These are phyloP conservation scores for Otolemur crassicaudatus DNA, from an alignment of 2,797 vertebrate species.

Conservation along the genomic window DNA sequence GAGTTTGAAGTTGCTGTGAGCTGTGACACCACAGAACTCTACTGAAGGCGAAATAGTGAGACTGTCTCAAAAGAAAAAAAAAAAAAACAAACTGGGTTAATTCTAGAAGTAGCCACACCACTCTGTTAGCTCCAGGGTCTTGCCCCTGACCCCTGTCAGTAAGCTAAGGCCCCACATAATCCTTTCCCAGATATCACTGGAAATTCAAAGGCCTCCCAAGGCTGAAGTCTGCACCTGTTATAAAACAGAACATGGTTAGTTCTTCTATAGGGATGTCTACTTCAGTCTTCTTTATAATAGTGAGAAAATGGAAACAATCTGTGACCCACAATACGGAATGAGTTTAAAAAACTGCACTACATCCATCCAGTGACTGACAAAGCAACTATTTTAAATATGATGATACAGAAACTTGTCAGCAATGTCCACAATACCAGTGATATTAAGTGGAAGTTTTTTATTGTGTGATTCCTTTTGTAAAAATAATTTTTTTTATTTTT, in stretches of 20 bases:
- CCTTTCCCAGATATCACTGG: background rate
- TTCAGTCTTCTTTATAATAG: background rate
- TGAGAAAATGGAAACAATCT: background rate
- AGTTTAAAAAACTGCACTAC: background rate
- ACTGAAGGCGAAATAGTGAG: too few species aligned
- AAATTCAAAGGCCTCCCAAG: background rate
- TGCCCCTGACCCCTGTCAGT: background rate
- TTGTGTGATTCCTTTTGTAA: background rate
- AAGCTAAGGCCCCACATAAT: background rate
- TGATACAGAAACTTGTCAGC: background rate
- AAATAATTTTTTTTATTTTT: background rate
- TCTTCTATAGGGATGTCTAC: background rate
- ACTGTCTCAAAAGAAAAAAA: too few species aligned
- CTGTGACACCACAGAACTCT: too few species aligned
- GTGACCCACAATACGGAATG: background rate
- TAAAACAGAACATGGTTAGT: background rate
- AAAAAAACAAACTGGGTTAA: background rate
- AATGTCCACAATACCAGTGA: background rate
- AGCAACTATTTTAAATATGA: constrained; percentile 4
- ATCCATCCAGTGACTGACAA: background rate
- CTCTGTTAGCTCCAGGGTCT: background rate
- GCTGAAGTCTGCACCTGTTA: background rate
- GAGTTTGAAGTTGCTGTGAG: too few species aligned
- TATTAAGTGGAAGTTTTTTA: background rate
- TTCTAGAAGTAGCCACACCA: background rate